phyloP scores from a whole-genome alignment of 2,113 vertebrate species.

The Porphyrio hochstetteri region DNA sequence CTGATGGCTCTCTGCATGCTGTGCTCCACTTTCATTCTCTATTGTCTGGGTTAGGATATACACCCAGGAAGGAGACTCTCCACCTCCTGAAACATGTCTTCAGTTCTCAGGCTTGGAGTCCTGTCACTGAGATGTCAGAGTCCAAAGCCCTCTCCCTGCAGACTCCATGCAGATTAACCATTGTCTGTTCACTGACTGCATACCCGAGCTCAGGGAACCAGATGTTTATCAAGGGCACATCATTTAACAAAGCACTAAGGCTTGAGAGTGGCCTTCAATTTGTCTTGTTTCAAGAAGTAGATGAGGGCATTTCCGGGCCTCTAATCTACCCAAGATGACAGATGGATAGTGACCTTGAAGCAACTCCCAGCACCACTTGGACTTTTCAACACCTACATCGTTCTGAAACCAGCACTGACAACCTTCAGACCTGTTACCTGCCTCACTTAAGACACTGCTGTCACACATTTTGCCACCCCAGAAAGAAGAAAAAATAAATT shows the following conservation, averaged over 20 bases:
- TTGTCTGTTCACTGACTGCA: fast-evolving
- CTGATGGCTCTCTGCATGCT: fast-evolving
- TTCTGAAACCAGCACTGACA: neutral
- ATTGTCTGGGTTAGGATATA: neutral
- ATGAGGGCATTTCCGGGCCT: neutral
- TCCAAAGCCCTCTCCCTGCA: neutral
- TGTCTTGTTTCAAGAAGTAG: neutral
- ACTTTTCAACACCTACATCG: neutral
- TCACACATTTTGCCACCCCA: neutral
- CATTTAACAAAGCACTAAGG: neutral
- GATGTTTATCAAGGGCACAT: neutral
- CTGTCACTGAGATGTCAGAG: neutral
- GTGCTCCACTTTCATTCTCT: neutral
- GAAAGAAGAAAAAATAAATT: neutral
- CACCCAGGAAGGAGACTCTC: fast-evolving
- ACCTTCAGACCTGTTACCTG: neutral
- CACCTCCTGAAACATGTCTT: neutral
- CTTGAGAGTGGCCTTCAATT: neutral
- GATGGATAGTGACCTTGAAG: neutral
- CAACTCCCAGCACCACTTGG: neutral
- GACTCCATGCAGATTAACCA: neutral
- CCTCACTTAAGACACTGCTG: neutral
- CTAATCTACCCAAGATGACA: neutral
- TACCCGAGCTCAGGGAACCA: neutral
- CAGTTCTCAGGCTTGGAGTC: neutral